A percentile compares a stretch with the other conserved stretches of the same genome.
Evolutionary conservation across 2,797 vertebrate genomes (phyloP).

Genomic region (Hydrocynus forskahlii): DNA sequence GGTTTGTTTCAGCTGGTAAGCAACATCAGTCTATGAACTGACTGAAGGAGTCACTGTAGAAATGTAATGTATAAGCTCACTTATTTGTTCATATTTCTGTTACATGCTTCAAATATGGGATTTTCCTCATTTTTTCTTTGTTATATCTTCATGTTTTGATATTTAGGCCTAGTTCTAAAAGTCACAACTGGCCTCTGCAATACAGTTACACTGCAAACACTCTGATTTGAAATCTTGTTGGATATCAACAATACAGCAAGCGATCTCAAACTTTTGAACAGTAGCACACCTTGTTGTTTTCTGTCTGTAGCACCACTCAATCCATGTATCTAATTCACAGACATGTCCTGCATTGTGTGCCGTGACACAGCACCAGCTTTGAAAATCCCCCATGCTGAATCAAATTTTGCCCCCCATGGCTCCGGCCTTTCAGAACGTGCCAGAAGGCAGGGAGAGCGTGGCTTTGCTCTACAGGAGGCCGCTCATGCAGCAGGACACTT

Average conservation of each 20-base stretch:
- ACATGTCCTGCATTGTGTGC: not conserved
- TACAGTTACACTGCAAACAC: no score
- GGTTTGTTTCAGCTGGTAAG: no score
- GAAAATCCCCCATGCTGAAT: not conserved
- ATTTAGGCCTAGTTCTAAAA: no score
- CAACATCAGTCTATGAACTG: no score
- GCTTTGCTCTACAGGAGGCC: not conserved
- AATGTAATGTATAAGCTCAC: no score
- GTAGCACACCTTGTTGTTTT: not conserved
- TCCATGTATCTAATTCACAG: not conserved
- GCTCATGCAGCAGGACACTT: not conserved
- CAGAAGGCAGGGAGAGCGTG: not conserved
- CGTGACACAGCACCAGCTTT: not conserved
- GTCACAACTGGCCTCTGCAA: no score
- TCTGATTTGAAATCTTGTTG: no score
- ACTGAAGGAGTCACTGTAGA: no score
- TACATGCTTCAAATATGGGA: no score
- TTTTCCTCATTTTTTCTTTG: no score
- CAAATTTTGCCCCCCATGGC: not conserved
- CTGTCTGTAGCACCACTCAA: not conserved
- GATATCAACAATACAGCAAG: not conserved
- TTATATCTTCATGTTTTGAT: no score
- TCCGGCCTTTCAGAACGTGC: slow-evolving; percentile 4
- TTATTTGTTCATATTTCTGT: no score
- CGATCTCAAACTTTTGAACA: not conserved